Evolutionary conservation across 2,113 vertebrate genomes (phyloP).

Genomic region (Meleagris gallopavo): DNA sequence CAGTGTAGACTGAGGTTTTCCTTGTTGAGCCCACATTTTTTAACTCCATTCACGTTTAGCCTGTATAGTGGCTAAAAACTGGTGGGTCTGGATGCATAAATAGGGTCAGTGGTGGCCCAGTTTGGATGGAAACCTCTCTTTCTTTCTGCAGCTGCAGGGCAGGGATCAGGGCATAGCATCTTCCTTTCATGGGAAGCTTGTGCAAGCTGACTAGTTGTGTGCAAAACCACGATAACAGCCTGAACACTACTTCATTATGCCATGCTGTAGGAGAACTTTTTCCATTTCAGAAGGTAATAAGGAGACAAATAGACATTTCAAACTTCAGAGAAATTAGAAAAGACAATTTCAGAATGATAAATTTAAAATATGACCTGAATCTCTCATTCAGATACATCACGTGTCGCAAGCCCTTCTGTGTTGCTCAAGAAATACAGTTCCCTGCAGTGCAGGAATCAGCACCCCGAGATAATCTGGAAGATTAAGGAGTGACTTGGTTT

Average conservation of each 20-base stretch:
- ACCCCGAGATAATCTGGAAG: neutral
- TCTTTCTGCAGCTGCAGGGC: neutral
- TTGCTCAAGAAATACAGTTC: neutral
- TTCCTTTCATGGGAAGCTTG: neutral
- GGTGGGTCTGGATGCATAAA: neutral
- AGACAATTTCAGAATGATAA: neutral
- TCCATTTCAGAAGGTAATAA: neutral
- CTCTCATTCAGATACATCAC: neutral
- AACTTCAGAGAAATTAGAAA: neutral
- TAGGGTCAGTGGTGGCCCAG: neutral
- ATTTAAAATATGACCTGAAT: constrained; percentile 28
- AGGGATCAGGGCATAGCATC: neutral
- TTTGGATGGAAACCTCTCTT: neutral
- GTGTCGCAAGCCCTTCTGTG: neutral
- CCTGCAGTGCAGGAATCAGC: constrained; percentile 15
- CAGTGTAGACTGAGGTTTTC: rapidly evolving
- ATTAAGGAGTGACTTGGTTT: constrained; percentile 21
- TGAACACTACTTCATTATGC: neutral
- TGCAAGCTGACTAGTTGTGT: neutral
- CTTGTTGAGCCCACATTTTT: neutral
- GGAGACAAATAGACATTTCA: neutral
- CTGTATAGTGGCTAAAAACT: neutral
- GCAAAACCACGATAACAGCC: neutral
- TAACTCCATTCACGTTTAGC: neutral
- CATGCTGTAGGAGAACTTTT: neutral